Conservation (phyloP, 2,797 vertebrate genomes). For the Chanos chanos region DNA sequence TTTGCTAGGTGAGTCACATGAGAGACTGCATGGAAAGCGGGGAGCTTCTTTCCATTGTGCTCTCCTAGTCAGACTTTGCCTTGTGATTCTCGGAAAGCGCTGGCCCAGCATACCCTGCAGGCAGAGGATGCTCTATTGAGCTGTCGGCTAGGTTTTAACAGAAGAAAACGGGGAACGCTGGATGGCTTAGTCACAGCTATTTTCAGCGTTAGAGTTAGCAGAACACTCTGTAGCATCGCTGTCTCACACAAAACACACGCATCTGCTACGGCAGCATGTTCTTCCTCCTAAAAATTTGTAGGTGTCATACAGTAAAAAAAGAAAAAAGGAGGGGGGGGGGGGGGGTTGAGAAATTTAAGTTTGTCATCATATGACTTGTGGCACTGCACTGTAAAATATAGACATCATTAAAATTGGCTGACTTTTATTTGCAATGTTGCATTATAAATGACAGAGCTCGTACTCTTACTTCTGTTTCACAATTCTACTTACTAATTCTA, state of each 20-base stretch:
- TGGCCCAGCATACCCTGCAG: not conserved
- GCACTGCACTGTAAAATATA: too few species aligned
- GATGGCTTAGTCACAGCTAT: slow-evolving; percentile 16
- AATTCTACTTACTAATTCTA: too few species aligned
- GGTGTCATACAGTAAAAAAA: too few species aligned
- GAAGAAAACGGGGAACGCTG: slow-evolving; percentile 8
- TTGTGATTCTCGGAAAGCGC: slow-evolving; percentile 20
- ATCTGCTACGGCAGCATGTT: too few species aligned
- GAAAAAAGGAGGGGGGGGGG: too few species aligned
- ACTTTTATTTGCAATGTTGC: too few species aligned
- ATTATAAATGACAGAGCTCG: too few species aligned
- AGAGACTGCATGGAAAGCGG: slow-evolving; percentile 64
- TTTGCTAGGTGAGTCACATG: slow-evolving; percentile 76
- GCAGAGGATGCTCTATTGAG: slow-evolving; percentile 19
- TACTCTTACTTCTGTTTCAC: too few species aligned
- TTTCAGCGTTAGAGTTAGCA: not conserved
- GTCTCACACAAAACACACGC: slow-evolving; percentile 2
- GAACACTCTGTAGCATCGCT: not conserved
- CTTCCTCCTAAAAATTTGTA: too few species aligned
- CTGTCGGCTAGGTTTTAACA: slow-evolving; percentile 22
- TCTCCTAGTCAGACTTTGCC: slow-evolving; percentile 15
- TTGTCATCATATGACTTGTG: too few species aligned
- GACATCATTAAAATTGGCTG: too few species aligned
- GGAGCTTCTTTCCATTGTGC: slow-evolving; percentile 49
- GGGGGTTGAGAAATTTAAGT: too few species aligned